Evolutionary conservation across 92 coral and sea anemone species (phyloP).

Genomic region (Plumapathes pennacea): DNA sequence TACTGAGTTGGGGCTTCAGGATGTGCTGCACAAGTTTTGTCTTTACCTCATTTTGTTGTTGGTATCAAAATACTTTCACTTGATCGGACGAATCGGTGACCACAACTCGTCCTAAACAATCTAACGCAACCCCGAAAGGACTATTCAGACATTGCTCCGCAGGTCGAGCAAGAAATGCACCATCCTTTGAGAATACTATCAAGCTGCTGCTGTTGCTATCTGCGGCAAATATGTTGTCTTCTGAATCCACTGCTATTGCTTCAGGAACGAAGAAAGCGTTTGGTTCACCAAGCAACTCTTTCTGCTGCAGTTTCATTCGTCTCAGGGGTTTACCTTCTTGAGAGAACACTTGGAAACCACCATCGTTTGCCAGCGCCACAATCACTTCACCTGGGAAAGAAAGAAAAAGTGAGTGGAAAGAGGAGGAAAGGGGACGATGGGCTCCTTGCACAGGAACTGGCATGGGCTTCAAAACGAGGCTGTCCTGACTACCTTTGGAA

Average conservation of each 20-base stretch:
- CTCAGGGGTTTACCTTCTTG: slow-evolving; percentile 29
- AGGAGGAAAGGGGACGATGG: no score
- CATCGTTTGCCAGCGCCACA: slow-evolving; percentile 39
- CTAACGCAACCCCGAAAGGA: slow-evolving; percentile 59
- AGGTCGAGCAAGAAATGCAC: slow-evolving; percentile 45
- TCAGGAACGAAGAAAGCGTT: slow-evolving; percentile 41
- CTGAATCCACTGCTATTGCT: slow-evolving; percentile 34
- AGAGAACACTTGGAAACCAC: slow-evolving; percentile 55
- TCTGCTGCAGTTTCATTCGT: slow-evolving; percentile 18
- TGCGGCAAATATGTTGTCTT: slow-evolving; percentile 52
- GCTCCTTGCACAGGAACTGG: no score
- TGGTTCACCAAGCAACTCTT: neutral
- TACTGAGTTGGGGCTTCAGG: no score
- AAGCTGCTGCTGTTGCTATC: slow-evolving; percentile 42
- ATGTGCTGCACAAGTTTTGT: no score
- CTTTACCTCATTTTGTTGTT: no score
- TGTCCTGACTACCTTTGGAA: no score
- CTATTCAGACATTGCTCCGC: slow-evolving; percentile 21
- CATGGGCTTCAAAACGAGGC: no score
- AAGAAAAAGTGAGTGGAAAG: no score
- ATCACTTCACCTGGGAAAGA: slow-evolving; percentile 70
- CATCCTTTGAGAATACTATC: slow-evolving; percentile 39
- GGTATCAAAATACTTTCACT: slow-evolving; percentile 53
- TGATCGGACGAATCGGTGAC: slow-evolving; percentile 50
- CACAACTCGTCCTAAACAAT: slow-evolving; percentile 41